Conservation (phyloP, 2,797 vertebrate genomes). For the Peromyscus nudipes region DNA sequence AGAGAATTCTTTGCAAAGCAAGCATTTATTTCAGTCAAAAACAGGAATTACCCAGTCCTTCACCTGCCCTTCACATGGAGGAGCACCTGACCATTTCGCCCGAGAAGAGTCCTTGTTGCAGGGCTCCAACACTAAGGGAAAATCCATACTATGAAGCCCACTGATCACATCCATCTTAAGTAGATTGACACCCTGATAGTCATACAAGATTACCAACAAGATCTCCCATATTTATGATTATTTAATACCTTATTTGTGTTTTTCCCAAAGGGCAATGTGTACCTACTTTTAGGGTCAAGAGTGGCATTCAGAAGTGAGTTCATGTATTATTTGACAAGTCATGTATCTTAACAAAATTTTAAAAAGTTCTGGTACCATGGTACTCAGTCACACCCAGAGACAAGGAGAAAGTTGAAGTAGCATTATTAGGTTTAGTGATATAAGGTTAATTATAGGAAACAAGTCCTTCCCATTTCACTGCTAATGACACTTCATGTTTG, state of each 20-base stretch:
- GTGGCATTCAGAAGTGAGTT: not conserved
- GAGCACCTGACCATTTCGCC: not conserved
- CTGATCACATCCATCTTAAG: not conserved
- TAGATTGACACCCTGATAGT: not conserved
- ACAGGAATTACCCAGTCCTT: not conserved
- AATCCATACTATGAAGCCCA: not conserved
- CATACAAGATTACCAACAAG: not conserved
- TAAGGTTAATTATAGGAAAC: not conserved
- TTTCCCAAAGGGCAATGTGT: not conserved
- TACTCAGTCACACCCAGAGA: not conserved
- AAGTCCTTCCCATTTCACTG: not conserved
- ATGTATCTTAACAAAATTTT: not conserved
- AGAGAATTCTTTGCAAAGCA: conserved; percentile 62
- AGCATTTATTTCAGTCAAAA: conserved; percentile 50
- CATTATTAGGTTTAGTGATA: conserved; percentile 2
- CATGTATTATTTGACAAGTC: not conserved
- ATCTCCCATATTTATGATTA: not conserved
- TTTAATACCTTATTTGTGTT: not conserved
- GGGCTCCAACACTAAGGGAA: not conserved
- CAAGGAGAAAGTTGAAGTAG: not conserved
- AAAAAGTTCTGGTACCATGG: not conserved
- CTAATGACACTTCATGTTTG: not conserved
- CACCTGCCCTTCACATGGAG: not conserved
- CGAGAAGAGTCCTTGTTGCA: not conserved
- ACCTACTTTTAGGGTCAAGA: not conserved